phyloP scores from a whole-genome alignment of 2,888 invertebrate genomes.

The Cerastis leucographa region DNA sequence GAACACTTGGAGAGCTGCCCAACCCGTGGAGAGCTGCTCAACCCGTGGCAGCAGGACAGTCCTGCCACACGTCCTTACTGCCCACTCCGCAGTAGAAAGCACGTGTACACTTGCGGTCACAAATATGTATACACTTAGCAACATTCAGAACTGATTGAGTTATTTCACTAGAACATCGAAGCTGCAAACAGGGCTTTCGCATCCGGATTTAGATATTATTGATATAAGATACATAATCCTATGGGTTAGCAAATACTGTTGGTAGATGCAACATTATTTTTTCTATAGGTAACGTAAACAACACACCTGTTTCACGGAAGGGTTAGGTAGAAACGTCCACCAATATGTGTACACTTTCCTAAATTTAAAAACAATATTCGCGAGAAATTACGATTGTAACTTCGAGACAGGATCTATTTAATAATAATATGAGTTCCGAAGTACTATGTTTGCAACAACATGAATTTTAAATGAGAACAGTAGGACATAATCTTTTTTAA shows the following conservation, averaged over 20 bases:
- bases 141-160: not conserved
- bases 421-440: no score
- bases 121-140: not conserved
- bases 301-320: not conserved
- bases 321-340: not conserved
- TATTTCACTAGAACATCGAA: not conserved
- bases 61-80: conserved; percentile 5
- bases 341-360: no score
- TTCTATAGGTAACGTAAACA: not conserved
- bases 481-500: no score
- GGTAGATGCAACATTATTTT: not conserved
- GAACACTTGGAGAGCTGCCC: conserved; percentile 43
- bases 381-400: no score
- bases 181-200: not conserved
- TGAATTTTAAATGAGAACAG: no score
- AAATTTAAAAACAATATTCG: no score
- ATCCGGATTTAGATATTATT: not conserved
- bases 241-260: not conserved
- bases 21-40: conserved; percentile 49
- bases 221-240: not conserved
- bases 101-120: conserved; percentile 22
- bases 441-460: no score
- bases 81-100: conserved; percentile 52
- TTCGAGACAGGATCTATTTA: no score
- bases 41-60: conserved; percentile 25